Base-by-base conservation (phyloP, 2,113 vertebrate genomes). In the Labeo catla region DNA sequence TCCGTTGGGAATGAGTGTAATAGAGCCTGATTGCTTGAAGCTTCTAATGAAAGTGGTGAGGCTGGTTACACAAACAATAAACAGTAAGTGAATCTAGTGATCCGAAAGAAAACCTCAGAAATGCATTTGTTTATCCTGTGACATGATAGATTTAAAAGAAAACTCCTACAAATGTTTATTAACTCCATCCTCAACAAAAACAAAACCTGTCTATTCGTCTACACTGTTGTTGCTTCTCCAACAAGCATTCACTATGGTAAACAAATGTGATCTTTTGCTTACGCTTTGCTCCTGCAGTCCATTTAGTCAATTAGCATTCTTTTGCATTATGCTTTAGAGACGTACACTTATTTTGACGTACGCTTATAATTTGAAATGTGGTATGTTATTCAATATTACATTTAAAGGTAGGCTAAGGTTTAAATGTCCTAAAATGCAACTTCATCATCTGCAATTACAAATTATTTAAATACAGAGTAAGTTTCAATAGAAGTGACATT, bases 1-100 rank as follows among this genome's bases (percentile, higher is more conserved):
- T 43, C 10, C 43, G 3, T n/a, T 49, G 21, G 21, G 16, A 49
- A 23, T 50, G 3, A 76, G 28, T 7, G n/a, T 76, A 50, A 76
- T 76, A 8, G 45, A 50, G 72, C 45, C 72, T 49, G 72, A 76
- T 76, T 50, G 6, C 72, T 49, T 23, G 10, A 49, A 74, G 9
- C 72, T 49, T 49, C 72, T 74, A 74, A 49, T 74, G 72, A 74
- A 74, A 74, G 72, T 6, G 43, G 19, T 13, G 72, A 23, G 45
- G 45, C 16, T 23, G 72, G 47, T 50, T 76, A 49, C 72, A 28
- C 72, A 76, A 49, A 76, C 72, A 76, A 49, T 76, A 76, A 76
- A 28, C 21, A n/a, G 12, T 23, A 76, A 49, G 47, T 76, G 43
- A 76, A 76, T 47, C 11, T 13, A 50, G 1, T 23, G 45, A 74